Base-by-base conservation (phyloP, 1,140 invertebrate species). In the Sweltsa coloradensis region DNA sequence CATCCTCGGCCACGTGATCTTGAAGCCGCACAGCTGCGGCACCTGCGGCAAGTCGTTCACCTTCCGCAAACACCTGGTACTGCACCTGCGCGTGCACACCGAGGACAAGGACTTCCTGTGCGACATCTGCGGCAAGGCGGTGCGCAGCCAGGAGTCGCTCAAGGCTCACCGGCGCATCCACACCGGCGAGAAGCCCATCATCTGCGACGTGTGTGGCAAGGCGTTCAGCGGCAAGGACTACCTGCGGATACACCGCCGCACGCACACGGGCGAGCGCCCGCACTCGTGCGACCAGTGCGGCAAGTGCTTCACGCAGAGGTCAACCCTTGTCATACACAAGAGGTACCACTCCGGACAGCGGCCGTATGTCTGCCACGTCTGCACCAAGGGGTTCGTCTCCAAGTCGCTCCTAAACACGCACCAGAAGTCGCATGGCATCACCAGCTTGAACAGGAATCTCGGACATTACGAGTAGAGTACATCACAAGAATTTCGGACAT, bases 11-110 rank as follows among this genome's bases (percentile, higher is more conserved):
- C 63, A 65, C 51, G 63, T 64, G 61, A 64, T 63, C 31, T 55
- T 60, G 49, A 67, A 73, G 34, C 69, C 80, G 3, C 74, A 63
- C 49, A 60, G 83, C 9, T 91, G 88, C 57, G 83, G 85, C 46
- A 66, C 79, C 3, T 91, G 88, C 57, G 72, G 73, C 0, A 90
- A 89, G 56, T 76, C 74, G 0, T 89, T 76, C 63, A 67, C 69
- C 50, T 76, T 69, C 54, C 67, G 69, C 1, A 73, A 71, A 41
- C 78, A 77, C 72, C 60, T 89, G 3, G 85, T 85, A 55, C 79
- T 84, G 50, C 84, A 89, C 55, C 68, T 85, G 58, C 67, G 83
- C 19, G 84, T 80, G 11, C 85, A 89, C 55, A 78, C 78, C 7
- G 71, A 70, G 3, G 67, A 71, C 37, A 56, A 68, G 46, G 64